Conservation (phyloP, 2,888 invertebrate species). For the Tinea pellionella region DNA sequence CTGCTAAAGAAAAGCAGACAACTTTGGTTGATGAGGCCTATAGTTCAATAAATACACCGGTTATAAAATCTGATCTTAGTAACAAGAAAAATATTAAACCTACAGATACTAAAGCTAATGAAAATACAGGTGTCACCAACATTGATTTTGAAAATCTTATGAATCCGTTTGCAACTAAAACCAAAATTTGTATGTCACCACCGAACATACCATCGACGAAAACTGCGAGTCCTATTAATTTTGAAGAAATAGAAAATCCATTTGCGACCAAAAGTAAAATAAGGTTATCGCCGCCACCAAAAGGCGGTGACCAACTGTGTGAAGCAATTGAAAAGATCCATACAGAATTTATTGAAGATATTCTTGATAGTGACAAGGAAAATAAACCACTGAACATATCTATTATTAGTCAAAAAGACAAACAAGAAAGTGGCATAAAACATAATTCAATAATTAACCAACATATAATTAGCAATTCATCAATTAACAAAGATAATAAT, state of each 20-base stretch:
- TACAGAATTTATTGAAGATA: neutral
- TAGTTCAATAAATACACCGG: no score
- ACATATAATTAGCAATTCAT: constrained; percentile 7
- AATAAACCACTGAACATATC: neutral
- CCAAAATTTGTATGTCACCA: neutral
- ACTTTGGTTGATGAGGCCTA: no score
- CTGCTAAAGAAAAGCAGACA: no score
- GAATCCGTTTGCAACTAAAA: neutral
- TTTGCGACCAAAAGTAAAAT: constrained; percentile 51
- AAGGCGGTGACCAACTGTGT: neutral
- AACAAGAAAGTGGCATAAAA: neutral
- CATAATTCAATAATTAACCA: neutral
- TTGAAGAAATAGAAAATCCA: constrained; percentile 50
- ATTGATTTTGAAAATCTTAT: neutral
- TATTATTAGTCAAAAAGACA: neutral
- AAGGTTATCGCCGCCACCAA: constrained; percentile 35
- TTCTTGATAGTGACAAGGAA: neutral
- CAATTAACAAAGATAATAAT: neutral
- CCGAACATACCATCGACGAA: neutral
- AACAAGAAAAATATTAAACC: neutral
- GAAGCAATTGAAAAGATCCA: neutral
- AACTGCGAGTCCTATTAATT: constrained; percentile 21
- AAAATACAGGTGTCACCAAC: neutral
- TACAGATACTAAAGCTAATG: neutral
- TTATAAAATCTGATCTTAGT: no score